Conservation (phyloP, 2,888 invertebrate species). For the Melitaea athalia region DNA sequence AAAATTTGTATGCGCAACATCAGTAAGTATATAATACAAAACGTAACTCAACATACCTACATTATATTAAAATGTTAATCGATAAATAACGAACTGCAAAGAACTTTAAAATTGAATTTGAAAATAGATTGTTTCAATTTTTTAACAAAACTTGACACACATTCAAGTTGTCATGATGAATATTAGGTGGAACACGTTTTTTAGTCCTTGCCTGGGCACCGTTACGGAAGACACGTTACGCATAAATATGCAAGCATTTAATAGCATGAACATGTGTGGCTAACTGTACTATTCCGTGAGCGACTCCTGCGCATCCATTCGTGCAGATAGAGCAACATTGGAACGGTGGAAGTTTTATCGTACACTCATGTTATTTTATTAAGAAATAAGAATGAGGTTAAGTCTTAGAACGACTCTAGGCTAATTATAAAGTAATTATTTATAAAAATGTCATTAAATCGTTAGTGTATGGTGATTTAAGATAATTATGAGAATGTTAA, state of each 20-base stretch:
- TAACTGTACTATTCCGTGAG: slow-evolving; percentile 74
- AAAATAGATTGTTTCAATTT: background rate
- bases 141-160: slow-evolving; percentile 22
- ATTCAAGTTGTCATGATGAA: slow-evolving; percentile 15
- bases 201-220: slow-evolving; percentile 68
- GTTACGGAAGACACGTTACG: slow-evolving; percentile 74
- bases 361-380: slow-evolving; percentile 14
- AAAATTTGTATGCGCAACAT: slow-evolving; percentile 9
- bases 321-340: slow-evolving; percentile 43
- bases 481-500: no score
- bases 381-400: slow-evolving; percentile 13
- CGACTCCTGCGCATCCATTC: slow-evolving; percentile 46
- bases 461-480: no score
- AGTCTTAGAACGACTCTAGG: background rate
- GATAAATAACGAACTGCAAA: background rate
- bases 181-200: slow-evolving; percentile 51
- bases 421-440: background rate
- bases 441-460: no score
- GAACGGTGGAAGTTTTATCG: slow-evolving; percentile 23
- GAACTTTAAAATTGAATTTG: background rate
- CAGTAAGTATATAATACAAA: background rate
- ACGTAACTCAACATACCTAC: background rate
- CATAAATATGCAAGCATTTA: slow-evolving; percentile 78
- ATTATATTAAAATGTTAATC: background rate
- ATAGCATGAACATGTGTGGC: slow-evolving; percentile 69